phyloP scores from a whole-genome alignment of 2,797 vertebrate species.

The Enteromius fasciolatus region DNA sequence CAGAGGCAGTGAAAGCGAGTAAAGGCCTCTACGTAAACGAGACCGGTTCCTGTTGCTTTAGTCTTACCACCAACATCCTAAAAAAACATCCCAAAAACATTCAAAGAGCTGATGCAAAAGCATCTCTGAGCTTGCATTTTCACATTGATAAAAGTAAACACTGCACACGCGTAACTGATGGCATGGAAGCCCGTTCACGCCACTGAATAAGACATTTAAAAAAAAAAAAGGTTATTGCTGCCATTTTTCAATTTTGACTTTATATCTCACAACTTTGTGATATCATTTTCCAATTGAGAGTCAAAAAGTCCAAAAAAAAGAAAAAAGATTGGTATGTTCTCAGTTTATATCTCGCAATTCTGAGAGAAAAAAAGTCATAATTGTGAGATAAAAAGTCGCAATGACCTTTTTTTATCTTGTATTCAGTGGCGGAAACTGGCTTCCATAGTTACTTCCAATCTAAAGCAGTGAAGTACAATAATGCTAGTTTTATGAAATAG shows the following conservation, averaged over 20 bases:
- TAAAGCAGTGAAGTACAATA: background rate
- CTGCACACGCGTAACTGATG: background rate
- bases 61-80: slow-evolving; percentile 43
- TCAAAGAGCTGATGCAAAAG: background rate
- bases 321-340: no score
- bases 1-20: slow-evolving; percentile 60
- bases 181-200: background rate
- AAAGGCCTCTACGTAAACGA: slow-evolving; percentile 59
- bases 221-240: no score
- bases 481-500: background rate
- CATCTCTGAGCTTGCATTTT: background rate
- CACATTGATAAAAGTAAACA: background rate
- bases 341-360: no score
- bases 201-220: no score
- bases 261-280: no score
- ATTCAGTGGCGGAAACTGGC: no score
- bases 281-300: no score
- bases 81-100: background rate
- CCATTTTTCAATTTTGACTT: no score
- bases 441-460: background rate
- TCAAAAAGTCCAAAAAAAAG: no score
- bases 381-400: no score
- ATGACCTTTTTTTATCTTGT: no score
- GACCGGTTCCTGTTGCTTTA: slow-evolving; percentile 58
- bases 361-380: no score